Evolutionary conservation across 2,113 vertebrate genomes (phyloP).

Genomic region (Cebidichthys violaceus): DNA sequence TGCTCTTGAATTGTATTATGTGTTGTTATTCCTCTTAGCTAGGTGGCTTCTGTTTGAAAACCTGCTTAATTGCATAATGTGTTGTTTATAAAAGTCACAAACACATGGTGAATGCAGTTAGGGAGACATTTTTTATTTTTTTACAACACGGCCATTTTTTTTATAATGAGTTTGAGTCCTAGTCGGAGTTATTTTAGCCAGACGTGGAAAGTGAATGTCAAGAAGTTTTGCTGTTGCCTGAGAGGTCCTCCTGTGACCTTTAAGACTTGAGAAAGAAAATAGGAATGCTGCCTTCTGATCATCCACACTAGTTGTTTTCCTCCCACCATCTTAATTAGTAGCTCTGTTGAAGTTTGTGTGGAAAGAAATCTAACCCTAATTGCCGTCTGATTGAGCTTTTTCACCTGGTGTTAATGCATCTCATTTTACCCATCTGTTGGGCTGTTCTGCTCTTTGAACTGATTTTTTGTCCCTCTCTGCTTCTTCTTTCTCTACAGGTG

Average conservation of each 20-base stretch:
- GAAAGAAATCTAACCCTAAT: conserved; percentile 37
- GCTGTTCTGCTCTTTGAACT: conserved; percentile 44
- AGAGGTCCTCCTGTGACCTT: conserved; percentile 34
- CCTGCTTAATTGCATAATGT: conserved; percentile 18
- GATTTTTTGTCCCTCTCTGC: conserved; percentile 44
- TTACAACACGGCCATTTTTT: not conserved
- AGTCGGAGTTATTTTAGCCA: conserved; percentile 21
- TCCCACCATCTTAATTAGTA: conserved; percentile 35
- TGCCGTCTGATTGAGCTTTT: conserved; percentile 42
- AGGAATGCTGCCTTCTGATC: conserved; percentile 14
- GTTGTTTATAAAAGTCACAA: conserved; percentile 16
- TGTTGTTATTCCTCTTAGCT: not conserved
- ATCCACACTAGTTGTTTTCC: conserved; percentile 26
- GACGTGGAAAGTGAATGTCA: conserved; percentile 25
- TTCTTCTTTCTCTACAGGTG: conserved; percentile 69
- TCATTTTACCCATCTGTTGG: conserved; percentile 17
- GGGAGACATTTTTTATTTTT: not conserved
- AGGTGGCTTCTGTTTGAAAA: not conserved
- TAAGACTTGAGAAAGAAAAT: conserved; percentile 9
- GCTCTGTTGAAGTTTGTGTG: conserved; percentile 11
- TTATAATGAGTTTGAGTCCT: conserved; percentile 37
- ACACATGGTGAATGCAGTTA: not conserved
- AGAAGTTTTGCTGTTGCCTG: conserved; percentile 29
- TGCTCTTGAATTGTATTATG: not conserved
- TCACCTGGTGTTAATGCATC: conserved; percentile 1